Percentiles rank a stretch among this genome's conserved stretches.
Conservation (phyloP, 2,113 vertebrate genomes). For the Pampusana beccarii region DNA sequence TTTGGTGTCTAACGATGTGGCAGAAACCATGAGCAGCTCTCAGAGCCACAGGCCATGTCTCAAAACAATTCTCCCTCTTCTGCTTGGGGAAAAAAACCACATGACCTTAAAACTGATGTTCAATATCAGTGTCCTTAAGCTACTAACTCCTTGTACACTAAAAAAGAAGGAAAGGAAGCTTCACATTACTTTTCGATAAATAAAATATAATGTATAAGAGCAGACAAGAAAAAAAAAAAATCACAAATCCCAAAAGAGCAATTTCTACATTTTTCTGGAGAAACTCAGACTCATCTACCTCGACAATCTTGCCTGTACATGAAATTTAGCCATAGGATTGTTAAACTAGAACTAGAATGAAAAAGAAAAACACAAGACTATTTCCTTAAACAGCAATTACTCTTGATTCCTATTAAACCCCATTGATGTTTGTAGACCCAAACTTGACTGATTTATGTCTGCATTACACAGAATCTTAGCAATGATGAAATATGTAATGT, state of each 20-base stretch:
- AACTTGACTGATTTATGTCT: neutral
- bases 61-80: neutral
- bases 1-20: neutral
- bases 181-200: conserved; percentile 37
- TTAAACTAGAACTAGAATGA: neutral
- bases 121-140: neutral
- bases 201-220: conserved; percentile 21
- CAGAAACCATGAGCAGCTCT: neutral
- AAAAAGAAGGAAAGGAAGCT: neutral
- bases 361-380: neutral
- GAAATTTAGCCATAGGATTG: neutral
- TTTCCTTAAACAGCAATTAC: neutral
- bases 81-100: neutral
- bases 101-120: neutral
- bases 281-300: neutral
- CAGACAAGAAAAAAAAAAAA: neutral
- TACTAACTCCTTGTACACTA: neutral
- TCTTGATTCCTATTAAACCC: neutral
- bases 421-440: neutral
- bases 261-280: neutral
- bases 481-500: neutral
- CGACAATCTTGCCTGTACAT: neutral
- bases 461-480: neutral
- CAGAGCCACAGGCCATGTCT: neutral
- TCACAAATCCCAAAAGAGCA: neutral